Evolutionary conservation across 2,888 invertebrate genomes (phyloP).

Genomic region (Chrysina gloriosa): DNA sequence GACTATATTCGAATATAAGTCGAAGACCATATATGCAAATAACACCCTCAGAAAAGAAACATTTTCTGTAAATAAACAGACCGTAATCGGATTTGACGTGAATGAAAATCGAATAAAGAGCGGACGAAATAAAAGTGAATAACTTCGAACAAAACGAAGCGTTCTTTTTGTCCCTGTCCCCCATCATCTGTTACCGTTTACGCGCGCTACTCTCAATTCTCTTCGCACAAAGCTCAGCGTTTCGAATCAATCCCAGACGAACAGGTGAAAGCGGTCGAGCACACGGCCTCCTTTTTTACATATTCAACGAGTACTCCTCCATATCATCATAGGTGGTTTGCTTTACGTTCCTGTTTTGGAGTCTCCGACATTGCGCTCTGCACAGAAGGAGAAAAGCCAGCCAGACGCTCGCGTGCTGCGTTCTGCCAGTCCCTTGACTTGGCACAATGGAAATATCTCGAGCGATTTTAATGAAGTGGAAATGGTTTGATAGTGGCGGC

Average conservation of each 20-base stretch:
- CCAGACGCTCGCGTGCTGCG: slow-evolving; percentile 10
- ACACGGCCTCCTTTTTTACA: slow-evolving; percentile 5
- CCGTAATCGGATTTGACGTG: slow-evolving; percentile 18
- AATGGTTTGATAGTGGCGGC: slow-evolving; percentile 40
- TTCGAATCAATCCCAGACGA: slow-evolving; percentile 34
- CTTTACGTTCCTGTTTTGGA: slow-evolving; percentile 4
- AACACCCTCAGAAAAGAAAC: background rate
- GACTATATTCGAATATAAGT: too few species aligned
- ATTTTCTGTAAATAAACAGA: slow-evolving; percentile 9
- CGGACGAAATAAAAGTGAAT: slow-evolving; percentile 6
- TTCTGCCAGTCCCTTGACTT: slow-evolving; percentile 10
- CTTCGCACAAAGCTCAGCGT: slow-evolving; percentile 16
- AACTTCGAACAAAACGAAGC: slow-evolving; percentile 20
- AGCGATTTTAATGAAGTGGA: slow-evolving; percentile 47
- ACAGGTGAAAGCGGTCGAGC: slow-evolving; percentile 34
- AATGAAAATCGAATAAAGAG: slow-evolving; percentile 13
- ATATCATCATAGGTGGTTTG: slow-evolving; percentile 17
- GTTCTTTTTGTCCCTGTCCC: background rate
- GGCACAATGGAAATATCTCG: slow-evolving; percentile 42
- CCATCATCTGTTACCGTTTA: slow-evolving; percentile 23
- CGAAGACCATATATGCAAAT: slow-evolving; percentile 2
- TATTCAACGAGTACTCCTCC: slow-evolving; percentile 12
- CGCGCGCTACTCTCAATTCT: slow-evolving; percentile 3
- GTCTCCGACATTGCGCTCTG: slow-evolving; percentile 3
- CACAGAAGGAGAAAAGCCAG: background rate